Conservation (phyloP, 2,113 vertebrate species). For the Smithornis capensis region DNA sequence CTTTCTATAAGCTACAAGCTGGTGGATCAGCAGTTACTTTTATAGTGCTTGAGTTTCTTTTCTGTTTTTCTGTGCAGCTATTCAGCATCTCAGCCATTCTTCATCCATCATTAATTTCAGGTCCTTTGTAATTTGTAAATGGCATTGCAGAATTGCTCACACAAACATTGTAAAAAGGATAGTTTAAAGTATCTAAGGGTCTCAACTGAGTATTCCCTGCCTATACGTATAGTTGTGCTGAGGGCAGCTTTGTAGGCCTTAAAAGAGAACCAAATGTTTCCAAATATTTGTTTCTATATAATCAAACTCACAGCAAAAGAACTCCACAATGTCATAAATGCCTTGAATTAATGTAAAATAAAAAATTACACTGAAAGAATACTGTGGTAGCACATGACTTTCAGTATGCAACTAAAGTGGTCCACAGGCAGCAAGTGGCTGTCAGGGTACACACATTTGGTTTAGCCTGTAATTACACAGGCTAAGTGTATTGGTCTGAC, state of each 20-base stretch:
- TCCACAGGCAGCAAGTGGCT: neutral
- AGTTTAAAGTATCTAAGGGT: neutral
- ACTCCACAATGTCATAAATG: neutral
- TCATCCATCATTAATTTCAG: neutral
- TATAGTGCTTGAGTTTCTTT: neutral
- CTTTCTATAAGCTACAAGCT: neutral
- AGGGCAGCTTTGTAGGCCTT: neutral
- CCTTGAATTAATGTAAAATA: neutral
- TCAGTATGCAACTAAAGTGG: neutral
- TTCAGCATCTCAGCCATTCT: neutral
- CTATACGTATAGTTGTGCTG: neutral
- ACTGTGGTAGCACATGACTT: neutral
- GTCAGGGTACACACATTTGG: neutral
- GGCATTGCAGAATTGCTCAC: neutral
- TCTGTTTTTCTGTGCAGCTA: neutral
- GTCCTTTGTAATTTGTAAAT: neutral
- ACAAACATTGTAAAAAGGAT: neutral
- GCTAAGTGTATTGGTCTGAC: neutral
- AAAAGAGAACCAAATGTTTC: neutral
- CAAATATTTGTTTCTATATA: neutral
- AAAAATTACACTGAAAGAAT: neutral
- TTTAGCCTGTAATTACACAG: neutral
- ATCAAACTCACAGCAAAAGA: neutral
- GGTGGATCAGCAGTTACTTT: neutral
- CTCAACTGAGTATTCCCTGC: neutral